A percentile compares a stretch with the other conserved stretches of the same genome.
phyloP scores from a whole-genome alignment of 2,113 vertebrate species.

The Muntiacus reevesi region DNA sequence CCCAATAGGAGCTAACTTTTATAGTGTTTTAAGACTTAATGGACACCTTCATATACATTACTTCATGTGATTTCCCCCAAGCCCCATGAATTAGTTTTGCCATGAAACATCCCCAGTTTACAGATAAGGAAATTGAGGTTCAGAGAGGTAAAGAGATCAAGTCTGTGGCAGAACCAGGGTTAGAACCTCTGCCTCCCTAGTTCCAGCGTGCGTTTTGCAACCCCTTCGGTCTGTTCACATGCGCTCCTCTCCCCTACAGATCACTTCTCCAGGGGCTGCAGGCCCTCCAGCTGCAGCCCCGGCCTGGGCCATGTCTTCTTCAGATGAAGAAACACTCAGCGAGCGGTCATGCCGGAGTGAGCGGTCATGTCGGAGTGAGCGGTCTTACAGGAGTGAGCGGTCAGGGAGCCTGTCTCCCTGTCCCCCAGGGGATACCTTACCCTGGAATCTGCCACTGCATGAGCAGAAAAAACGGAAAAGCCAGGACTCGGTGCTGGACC shows the following conservation, averaged over 20 bases:
- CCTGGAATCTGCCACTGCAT: slow-evolving; percentile 97
- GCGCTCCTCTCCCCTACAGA: slow-evolving; percentile 67
- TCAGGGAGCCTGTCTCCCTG: slow-evolving; percentile 96
- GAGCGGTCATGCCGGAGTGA: slow-evolving; percentile 94
- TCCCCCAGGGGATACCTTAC: slow-evolving; percentile 93
- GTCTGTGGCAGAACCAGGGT: neutral
- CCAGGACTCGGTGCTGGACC: slow-evolving; percentile 97
- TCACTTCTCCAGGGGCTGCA: slow-evolving; percentile 12
- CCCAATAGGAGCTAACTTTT: neutral
- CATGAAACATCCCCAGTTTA: neutral
- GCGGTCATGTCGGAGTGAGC: slow-evolving; percentile 91
- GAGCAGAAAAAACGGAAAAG: slow-evolving; percentile 97
- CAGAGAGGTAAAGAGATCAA: neutral
- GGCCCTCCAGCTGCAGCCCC: neutral
- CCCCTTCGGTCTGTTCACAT: neutral
- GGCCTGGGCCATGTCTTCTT: slow-evolving; percentile 90
- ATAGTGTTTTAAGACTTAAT: neutral
- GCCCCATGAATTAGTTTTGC: neutral
- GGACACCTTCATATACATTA: neutral
- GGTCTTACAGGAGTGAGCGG: slow-evolving; percentile 94
- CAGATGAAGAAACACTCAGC: slow-evolving; percentile 97
- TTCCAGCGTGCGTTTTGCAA: neutral
- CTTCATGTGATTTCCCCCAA: neutral
- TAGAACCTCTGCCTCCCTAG: neutral
- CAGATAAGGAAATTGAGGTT: slow-evolving; percentile 26